Evolutionary conservation across 2,113 vertebrate genomes (phyloP), one percentile per base, ranked within the genome.

Genomic region (Microcebus griseorufus): DNA sequence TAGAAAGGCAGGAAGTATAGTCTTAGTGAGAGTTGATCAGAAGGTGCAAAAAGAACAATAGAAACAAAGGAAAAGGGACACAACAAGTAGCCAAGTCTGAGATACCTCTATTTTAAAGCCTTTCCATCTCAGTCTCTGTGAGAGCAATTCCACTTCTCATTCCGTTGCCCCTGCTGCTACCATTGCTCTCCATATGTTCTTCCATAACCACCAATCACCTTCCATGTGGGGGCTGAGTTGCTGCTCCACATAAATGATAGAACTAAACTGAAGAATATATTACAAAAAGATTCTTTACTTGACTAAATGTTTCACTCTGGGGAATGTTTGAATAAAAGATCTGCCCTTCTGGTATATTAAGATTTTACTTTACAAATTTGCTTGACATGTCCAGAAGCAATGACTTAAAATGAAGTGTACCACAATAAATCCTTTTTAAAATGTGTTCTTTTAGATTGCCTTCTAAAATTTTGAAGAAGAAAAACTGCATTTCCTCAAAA

Each of bases 301-400:
- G 51, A 96, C 20, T 27, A 53, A 88, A 87, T 53, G 79, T 88
- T 88, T 93, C 45, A 29, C 8, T 62, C 0, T n/a, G 13, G 62
- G 2, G 2, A 39, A 39, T 80, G 32, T 81, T 92, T 69, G 58
- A 60, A 79, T 88, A 95, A 53, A 62, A 48, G 3, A 7, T 34
- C 8, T 51, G 12, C 42, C 76, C n/a, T 88, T 25, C 17, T 58
- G 8, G 32, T 75, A 53, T 25, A 51, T 73, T 88, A 39, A 81
- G 69, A 89, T 91, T 92, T 70, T 89, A 86, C 13, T 16, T 94
- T 51, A 73, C 62, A 79, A 70, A 78, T 69, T 18, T 73, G 88
- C 39, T 42, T 81, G 6, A 12, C 2, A 32, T 58, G 5, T 72
- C 29, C 25, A 82, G 13, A 16, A 81, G 4, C 27, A 92, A 62